Conservation (phyloP, 1,140 invertebrate genomes). For the Diorhabda carinulata region DNA sequence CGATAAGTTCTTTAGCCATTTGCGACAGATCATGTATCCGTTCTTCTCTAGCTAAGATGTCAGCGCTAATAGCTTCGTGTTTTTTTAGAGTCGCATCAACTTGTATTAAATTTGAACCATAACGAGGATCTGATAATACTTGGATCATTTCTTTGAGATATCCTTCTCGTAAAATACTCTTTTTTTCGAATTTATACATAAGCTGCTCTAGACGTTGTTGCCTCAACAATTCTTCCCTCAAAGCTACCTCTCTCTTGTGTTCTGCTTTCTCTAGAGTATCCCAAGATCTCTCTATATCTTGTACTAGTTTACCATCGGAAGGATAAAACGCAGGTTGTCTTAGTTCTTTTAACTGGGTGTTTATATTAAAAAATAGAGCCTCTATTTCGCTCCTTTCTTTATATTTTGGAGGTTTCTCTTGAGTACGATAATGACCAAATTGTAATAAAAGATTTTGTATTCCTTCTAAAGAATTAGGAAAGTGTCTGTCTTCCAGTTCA, state of each 20-base stretch:
- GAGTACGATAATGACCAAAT: constrained; percentile 94
- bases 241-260: constrained; percentile 86
- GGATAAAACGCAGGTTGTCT: constrained; percentile 87
- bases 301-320: constrained; percentile 84
- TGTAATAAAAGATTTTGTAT: constrained; percentile 85
- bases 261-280: constrained; percentile 89
- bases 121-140: constrained; percentile 88
- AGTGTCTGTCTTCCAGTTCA: constrained; percentile 79
- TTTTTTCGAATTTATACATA: constrained; percentile 94
- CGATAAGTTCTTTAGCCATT: constrained; percentile 86
- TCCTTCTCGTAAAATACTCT: constrained; percentile 85
- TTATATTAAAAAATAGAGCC: constrained; percentile 93
- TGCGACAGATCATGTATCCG: constrained; percentile 88
- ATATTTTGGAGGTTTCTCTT: constrained; percentile 98
- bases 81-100: constrained; percentile 98
- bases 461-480: constrained; percentile 94
- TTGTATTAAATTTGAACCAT: constrained; percentile 84
- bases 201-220: constrained; percentile 93
- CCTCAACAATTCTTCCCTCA: constrained; percentile 85
- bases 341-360: constrained; percentile 90
- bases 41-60: constrained; percentile 92
- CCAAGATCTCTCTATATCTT: constrained; percentile 93
- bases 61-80: constrained; percentile 96
- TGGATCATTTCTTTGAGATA: constrained; percentile 98
- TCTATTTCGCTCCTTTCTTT: constrained; percentile 96